Evolutionary conservation across 2,888 invertebrate genomes (phyloP).

Genomic region (Camptogramma bilineatum): DNA sequence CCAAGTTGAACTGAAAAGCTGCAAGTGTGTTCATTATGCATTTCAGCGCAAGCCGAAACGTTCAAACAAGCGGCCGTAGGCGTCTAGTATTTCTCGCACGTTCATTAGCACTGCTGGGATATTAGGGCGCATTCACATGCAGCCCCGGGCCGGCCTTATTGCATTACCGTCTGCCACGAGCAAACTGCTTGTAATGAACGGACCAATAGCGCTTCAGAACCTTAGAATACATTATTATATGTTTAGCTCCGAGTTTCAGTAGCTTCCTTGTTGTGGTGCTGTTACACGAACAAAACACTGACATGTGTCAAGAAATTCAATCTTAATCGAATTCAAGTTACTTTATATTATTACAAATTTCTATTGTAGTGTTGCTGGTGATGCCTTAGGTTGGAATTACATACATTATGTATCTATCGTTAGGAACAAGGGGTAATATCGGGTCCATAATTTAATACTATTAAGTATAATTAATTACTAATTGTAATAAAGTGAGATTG

Average conservation of each 20-base stretch:
- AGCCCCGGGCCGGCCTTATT: slow-evolving; percentile 51
- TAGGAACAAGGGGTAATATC: no score
- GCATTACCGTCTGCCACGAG: slow-evolving; percentile 49
- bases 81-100: slow-evolving; percentile 51
- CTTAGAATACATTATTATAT: neutral
- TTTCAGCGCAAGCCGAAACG: slow-evolving; percentile 18
- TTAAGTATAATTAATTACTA: no score
- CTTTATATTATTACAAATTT: no score
- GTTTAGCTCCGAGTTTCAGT: slow-evolving; percentile 2
- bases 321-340: no score
- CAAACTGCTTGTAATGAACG: slow-evolving; percentile 44
- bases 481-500: no score
- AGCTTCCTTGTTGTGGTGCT: neutral
- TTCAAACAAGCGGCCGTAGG: slow-evolving; percentile 25
- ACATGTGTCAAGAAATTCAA: no score
- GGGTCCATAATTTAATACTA: no score
- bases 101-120: slow-evolving; percentile 65
- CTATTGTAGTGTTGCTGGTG: no score
- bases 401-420: no score
- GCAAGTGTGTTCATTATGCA: slow-evolving; percentile 32
- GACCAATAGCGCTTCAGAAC: slow-evolving; percentile 5
- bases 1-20: slow-evolving; percentile 1
- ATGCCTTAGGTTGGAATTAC: no score
- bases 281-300: neutral
- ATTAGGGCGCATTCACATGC: slow-evolving; percentile 68